Evolutionary conservation across 2,113 vertebrate genomes (phyloP).

Genomic region (Vanacampus margaritifer): DNA sequence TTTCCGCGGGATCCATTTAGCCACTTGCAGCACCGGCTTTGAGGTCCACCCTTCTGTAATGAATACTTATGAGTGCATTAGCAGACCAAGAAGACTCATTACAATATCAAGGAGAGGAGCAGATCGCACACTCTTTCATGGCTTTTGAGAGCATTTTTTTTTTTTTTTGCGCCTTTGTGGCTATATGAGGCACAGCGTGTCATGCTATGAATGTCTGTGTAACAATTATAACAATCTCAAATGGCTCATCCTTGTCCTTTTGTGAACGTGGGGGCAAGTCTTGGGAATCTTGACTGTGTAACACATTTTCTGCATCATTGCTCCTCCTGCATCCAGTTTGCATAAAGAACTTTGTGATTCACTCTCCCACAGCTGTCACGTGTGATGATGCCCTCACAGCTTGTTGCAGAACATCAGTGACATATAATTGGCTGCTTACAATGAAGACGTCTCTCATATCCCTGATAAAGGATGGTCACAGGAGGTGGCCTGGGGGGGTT

Average conservation of each 20-base stretch:
- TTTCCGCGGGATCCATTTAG: conserved; percentile 43
- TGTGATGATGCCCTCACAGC: neutral
- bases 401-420: conserved; percentile 15
- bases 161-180: conserved; percentile 13
- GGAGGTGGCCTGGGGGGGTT: neutral
- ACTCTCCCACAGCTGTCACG: conserved; percentile 2
- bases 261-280: neutral
- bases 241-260: neutral
- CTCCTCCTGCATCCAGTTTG: conserved; percentile 10
- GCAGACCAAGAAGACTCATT: conserved; percentile 57
- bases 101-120: conserved; percentile 60
- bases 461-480: conserved; percentile 17
- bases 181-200: conserved; percentile 2
- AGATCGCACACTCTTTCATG: conserved; percentile 41
- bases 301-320: conserved; percentile 13
- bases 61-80: conserved; percentile 63
- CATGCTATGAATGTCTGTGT: conserved; percentile 11
- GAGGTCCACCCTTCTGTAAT: conserved; percentile 51
- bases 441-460: conserved; percentile 21
- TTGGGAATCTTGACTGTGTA: conserved; percentile 7
- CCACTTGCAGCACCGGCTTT: conserved; percentile 44
- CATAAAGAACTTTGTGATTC: conserved; percentile 5
- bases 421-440: conserved; percentile 7
- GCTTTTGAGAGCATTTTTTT: conserved; percentile 21
- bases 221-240: conserved; percentile 1